Conservation (phyloP, 1,140 invertebrate genomes). For the Calliphora vicina region DNA sequence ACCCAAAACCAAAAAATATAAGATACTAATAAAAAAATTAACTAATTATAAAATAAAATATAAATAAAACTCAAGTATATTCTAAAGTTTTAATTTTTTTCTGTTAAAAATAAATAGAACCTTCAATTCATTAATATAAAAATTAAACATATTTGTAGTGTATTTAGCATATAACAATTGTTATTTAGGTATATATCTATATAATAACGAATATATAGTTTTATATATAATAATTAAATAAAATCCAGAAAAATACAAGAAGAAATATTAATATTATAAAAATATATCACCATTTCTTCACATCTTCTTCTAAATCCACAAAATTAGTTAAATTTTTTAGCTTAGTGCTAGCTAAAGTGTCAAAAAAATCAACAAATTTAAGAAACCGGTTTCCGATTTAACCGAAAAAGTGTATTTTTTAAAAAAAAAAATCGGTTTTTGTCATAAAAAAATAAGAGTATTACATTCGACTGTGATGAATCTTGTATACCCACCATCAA, state of each 20-base stretch:
- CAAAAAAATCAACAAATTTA: no score
- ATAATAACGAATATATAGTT: background rate
- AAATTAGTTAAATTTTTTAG: no score
- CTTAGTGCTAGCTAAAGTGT: no score
- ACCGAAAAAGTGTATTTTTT: no score
- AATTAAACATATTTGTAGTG: constrained; percentile 9
- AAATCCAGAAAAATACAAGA: background rate
- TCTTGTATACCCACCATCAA: no score
- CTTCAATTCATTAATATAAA: background rate
- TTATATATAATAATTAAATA: background rate
- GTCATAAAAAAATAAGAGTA: no score
- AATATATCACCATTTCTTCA: no score
- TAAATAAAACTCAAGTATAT: background rate
- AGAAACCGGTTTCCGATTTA: no score
- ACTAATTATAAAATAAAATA: background rate
- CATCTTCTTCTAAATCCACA: no score
- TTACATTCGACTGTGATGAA: no score
- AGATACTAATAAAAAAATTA: background rate
- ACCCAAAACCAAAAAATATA: background rate
- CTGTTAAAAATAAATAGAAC: background rate
- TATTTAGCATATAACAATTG: background rate
- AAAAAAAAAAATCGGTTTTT: no score
- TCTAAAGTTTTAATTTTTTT: constrained; percentile 3
- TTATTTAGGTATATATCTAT: constrained; percentile 6
- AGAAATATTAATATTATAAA: no score